Base-by-base conservation (phyloP, 2,888 invertebrate species). In the Nemotelus pantherinus region DNA sequence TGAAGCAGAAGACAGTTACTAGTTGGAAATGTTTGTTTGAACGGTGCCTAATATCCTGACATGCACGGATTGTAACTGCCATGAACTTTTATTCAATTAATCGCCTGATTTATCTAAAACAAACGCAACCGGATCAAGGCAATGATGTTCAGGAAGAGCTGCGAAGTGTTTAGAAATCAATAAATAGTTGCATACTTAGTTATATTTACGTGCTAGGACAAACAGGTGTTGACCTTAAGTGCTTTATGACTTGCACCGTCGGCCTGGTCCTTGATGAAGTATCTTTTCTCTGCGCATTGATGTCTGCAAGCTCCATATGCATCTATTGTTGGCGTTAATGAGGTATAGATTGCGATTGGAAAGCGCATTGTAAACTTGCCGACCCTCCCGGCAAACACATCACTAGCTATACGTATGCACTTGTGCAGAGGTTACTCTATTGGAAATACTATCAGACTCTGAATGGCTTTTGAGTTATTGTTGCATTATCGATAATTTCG, bases 271-370 rank as follows among this genome's bases (percentile, higher is more conserved):
- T 39, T 41, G 41, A 41, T 39, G n/a, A 57, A 10, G 57, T 57
- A 60, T 7, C 7, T 5, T 60, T 57, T 57, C 10, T 43, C 60
- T 41, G 60, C 41, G 60, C n/a, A 60, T 43, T 60, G 41, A 41
- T 39, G 7, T 10, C 60, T 41, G 41, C 60, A 43, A 41, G 48
- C 48, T 44, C 67, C 39, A 47, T 50, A 10, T 45, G 45, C 47
- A 48, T 47, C 67, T 67, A 47, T 47, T 47, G 48, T 67, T 48
- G 39, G n/a, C 47, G 50, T 48, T 47, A 67, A 47, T 67, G 67
- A 67, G 67, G 50, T 67, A 39, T 67, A 48, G 67, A 65, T 44
- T 48, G 47, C 39, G 67, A 67, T 67, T 48, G 67, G 67, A 67
- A 48, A 47, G 25, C 60, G 9, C 10, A 25, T 57, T 10, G 25